Conservation (phyloP, 2,113 vertebrate species). For the Pseudorhombus dupliciocellatus region DNA sequence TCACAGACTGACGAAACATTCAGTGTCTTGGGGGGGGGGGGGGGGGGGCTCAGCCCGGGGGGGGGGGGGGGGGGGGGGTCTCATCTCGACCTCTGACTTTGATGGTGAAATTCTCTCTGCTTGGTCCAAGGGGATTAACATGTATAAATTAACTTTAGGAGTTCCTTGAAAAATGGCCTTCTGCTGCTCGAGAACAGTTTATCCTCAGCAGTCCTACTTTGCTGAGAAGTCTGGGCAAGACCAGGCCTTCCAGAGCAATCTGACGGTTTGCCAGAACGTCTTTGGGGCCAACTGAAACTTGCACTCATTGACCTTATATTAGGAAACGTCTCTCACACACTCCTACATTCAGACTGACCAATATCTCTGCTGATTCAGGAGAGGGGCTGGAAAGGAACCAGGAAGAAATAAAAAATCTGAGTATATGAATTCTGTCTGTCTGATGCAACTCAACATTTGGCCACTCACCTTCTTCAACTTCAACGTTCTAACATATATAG, state of each 20-base stretch:
- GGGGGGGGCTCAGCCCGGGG: not conserved
- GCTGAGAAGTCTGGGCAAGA: conserved; percentile 1
- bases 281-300: no score
- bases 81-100: not conserved
- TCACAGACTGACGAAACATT: not conserved
- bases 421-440: no score
- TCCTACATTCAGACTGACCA: not conserved
- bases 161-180: no score
- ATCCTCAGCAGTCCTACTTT: not conserved
- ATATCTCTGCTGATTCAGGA: no score
- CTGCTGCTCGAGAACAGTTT: no score
- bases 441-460: no score
- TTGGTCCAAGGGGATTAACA: not conserved
- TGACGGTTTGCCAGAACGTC: not conserved
- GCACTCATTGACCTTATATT: no score
- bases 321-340: no score
- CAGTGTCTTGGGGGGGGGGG: not conserved
- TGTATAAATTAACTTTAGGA: no score
- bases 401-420: no score
- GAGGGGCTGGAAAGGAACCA: no score
- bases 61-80: not conserved
- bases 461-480: not conserved
- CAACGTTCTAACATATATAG: not conserved
- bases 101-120: not conserved
- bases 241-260: conserved; percentile 1